phyloP scores from a whole-genome alignment of 2,113 vertebrate genomes.

The Ardeotis arabs region DNA sequence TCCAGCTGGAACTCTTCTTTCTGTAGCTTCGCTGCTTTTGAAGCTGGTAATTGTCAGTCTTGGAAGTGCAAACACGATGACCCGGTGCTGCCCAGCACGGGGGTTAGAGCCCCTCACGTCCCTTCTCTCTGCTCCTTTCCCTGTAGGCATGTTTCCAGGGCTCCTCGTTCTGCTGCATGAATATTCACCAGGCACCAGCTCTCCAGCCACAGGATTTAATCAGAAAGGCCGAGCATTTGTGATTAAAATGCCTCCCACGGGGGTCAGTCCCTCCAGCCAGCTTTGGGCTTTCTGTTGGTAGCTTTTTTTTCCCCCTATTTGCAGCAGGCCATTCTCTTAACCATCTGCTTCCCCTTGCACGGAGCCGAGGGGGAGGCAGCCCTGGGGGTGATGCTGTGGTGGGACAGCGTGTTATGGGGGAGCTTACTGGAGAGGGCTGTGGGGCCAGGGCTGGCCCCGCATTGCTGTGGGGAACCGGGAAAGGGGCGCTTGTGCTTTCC shows the following conservation, averaged over 20 bases:
- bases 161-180: not conserved
- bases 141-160: conserved; percentile 10
- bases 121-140: not conserved
- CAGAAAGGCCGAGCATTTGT: conserved; percentile 41
- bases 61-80: not conserved
- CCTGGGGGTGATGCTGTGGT: not conserved
- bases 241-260: conserved; percentile 62
- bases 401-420: not conserved
- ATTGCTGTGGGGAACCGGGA: not conserved
- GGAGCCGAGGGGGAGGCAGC: not conserved
- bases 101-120: not conserved
- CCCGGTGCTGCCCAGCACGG: not conserved
- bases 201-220: conserved; percentile 50
- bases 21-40: not conserved
- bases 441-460: not conserved
- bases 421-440: not conserved
- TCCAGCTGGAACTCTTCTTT: not conserved
- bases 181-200: conserved; percentile 60
- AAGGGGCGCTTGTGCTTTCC: not conserved
- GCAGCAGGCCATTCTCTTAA: conserved; percentile 14
- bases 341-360: conserved; percentile 39
- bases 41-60: not conserved
- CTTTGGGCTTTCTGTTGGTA: conserved; percentile 37
- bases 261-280: conserved; percentile 56
- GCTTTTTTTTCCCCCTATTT: not conserved